phyloP scores from a whole-genome alignment of 2,113 vertebrate species.

The Apodemus sylvaticus region DNA sequence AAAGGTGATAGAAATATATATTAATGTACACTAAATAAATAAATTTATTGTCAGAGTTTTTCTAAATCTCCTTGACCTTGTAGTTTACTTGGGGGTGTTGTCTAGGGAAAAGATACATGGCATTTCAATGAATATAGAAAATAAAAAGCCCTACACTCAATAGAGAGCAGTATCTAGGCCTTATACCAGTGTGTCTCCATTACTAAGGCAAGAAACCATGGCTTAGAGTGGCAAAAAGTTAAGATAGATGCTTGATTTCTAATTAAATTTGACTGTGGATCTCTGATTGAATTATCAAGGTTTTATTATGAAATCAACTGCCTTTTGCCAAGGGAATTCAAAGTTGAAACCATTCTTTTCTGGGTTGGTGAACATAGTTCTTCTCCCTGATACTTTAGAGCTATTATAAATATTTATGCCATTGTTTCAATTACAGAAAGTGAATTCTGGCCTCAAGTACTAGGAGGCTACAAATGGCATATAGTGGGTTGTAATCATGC shows the following conservation, averaged over 20 bases:
- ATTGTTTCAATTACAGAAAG: neutral
- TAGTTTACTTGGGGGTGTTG: neutral
- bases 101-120: neutral
- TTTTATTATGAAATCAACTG: neutral
- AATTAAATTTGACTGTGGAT: neutral
- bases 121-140: neutral
- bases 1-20: neutral
- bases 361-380: neutral
- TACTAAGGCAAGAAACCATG: neutral
- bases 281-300: slow-evolving; percentile 43
- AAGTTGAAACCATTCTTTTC: neutral
- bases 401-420: neutral
- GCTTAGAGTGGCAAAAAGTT: slow-evolving; percentile 22
- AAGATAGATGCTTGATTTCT: neutral
- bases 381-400: neutral
- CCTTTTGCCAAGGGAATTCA: neutral
- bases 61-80: neutral
- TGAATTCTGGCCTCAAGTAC: neutral
- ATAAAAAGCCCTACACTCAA: neutral
- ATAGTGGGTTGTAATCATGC: neutral
- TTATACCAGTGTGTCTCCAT: neutral
- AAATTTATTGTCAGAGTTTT: slow-evolving; percentile 18
- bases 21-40: neutral
- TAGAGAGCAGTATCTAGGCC: neutral
- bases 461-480: neutral